These are phyloP conservation scores for Melanotaenia boesemani DNA, from an alignment of 2,797 vertebrate species.

Conservation along the genomic window DNA sequence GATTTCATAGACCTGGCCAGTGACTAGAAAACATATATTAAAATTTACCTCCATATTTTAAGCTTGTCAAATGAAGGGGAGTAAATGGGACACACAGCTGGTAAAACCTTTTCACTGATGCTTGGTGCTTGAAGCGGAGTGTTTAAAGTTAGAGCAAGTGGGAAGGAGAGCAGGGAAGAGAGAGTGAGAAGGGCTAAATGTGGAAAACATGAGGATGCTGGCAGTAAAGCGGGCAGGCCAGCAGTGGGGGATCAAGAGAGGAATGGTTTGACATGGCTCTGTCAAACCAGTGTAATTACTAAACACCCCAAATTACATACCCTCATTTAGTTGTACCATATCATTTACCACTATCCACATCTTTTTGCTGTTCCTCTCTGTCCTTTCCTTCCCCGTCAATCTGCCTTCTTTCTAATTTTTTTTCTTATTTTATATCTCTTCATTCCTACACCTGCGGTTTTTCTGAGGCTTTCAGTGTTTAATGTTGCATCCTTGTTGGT, in stretches of 20 bases:
- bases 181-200: slow-evolving; percentile 76
- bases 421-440: slow-evolving; percentile 25
- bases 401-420: slow-evolving; percentile 37
- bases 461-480: slow-evolving; percentile 32
- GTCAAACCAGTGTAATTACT: slow-evolving; percentile 83
- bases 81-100: slow-evolving; percentile 59
- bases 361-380: slow-evolving; percentile 62
- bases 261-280: slow-evolving; percentile 78
- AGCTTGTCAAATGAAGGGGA: slow-evolving; percentile 64
- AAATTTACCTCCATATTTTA: slow-evolving; percentile 77
- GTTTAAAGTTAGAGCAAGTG: slow-evolving; percentile 60
- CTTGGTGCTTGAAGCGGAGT: slow-evolving; percentile 57
- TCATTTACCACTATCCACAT: slow-evolving; percentile 81
- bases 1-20: slow-evolving; percentile 69
- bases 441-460: slow-evolving; percentile 48
- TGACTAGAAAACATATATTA: slow-evolving; percentile 74
- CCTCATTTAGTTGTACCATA: slow-evolving; percentile 83
- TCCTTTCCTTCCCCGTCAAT: slow-evolving; percentile 10
- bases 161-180: slow-evolving; percentile 46
- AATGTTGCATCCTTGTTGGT: slow-evolving; percentile 16
- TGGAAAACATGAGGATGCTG: slow-evolving; percentile 79
- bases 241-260: slow-evolving; percentile 72
- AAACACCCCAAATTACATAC: slow-evolving; percentile 85
- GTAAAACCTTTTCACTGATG: slow-evolving; percentile 76
- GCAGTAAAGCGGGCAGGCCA: slow-evolving; percentile 51